phyloP scores from a whole-genome alignment of 2,888 invertebrate species.

The Xestobium rufovillosum region DNA sequence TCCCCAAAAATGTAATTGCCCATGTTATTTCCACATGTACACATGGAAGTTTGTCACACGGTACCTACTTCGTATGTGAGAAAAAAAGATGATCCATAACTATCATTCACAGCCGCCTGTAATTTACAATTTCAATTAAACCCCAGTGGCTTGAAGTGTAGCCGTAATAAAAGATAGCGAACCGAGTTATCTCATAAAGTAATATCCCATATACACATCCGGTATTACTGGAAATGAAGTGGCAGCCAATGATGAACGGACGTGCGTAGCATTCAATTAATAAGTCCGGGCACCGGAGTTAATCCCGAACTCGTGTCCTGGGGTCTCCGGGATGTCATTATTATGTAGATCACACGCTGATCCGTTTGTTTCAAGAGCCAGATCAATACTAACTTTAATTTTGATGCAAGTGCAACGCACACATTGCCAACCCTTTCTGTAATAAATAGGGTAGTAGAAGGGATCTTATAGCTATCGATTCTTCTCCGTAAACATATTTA shows the following conservation, averaged over 20 bases:
- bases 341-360: constrained; percentile 47
- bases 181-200: constrained; percentile 39
- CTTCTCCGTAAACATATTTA: no score
- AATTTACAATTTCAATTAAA: constrained; percentile 42
- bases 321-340: constrained; percentile 42
- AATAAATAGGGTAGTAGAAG: no score
- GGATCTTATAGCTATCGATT: no score
- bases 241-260: constrained; percentile 44
- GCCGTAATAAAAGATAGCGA: constrained; percentile 39
- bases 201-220: constrained; percentile 35
- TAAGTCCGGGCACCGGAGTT: constrained; percentile 41
- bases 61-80: no score
- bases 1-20: no score
- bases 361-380: constrained; percentile 41
- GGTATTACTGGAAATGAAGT: constrained; percentile 39
- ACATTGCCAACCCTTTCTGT: no score
- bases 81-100: no score
- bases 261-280: constrained; percentile 45
- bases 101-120: no score
- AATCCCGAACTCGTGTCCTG: constrained; percentile 42
- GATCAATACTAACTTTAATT: constrained; percentile 34
- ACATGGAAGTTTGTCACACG: no score
- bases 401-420: background rate
- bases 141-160: constrained; percentile 29
- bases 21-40: no score